Conservation (phyloP, 2,113 vertebrate genomes). For the Bostrychus sinensis region DNA sequence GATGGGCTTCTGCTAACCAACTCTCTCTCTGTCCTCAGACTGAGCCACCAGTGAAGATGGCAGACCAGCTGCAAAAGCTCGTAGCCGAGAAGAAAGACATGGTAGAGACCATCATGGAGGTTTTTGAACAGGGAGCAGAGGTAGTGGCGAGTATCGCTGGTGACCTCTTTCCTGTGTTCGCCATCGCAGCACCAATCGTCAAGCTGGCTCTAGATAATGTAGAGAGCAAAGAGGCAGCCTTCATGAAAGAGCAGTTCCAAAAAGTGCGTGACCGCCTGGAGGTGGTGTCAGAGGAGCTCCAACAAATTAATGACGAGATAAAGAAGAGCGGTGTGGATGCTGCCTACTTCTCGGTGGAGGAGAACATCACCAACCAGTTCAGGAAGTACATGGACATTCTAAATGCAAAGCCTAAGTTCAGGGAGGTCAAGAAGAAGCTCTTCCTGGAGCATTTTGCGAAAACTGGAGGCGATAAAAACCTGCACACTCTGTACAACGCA, state of each 20-base stretch:
- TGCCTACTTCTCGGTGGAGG: conserved; percentile 78
- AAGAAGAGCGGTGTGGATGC: conserved; percentile 74
- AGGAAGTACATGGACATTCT: conserved; percentile 85
- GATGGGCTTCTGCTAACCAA: too few relatives aligned
- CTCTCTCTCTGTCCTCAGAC: conserved; percentile 10
- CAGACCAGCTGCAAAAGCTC: conserved; percentile 68
- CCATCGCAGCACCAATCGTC: conserved; percentile 79
- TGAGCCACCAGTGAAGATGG: conserved; percentile 65
- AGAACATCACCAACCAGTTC: conserved; percentile 83
- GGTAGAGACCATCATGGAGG: conserved; percentile 81
- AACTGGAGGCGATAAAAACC: conserved; percentile 78
- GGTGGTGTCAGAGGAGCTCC: conserved; percentile 74
- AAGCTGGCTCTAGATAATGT: conserved; percentile 79
- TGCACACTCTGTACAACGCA: conserved; percentile 72
- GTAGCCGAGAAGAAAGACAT: conserved; percentile 76
- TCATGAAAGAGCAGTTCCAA: conserved; percentile 83
- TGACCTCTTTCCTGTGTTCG: conserved; percentile 80
- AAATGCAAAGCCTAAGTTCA: conserved; percentile 78
- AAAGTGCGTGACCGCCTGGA: conserved; percentile 80
- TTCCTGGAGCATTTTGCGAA: conserved; percentile 79
- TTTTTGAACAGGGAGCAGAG: conserved; percentile 79
- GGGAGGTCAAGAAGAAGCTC: conserved; percentile 79
- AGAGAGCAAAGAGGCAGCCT: conserved; percentile 79
- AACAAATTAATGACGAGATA: conserved; percentile 76
- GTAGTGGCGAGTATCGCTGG: conserved; percentile 77